Percentiles rank a stretch among this genome's conserved stretches.
phyloP scores from a whole-genome alignment of 1,140 invertebrate genomes.

The Eubasilissa regina region DNA sequence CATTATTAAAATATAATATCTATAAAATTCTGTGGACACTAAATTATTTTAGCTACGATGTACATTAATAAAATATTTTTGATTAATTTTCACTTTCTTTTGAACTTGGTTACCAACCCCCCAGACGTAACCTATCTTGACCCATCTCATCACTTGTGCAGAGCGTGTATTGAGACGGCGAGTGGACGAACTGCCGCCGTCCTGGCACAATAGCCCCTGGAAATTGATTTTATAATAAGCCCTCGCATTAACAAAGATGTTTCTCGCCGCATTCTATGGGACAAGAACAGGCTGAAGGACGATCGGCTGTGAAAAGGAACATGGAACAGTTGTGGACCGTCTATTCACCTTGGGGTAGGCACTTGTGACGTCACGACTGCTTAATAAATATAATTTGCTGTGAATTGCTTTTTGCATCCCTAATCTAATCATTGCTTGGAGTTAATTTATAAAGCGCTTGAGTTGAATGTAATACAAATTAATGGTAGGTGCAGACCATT shows the following conservation, averaged over 20 bases:
- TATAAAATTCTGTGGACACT: too few species aligned
- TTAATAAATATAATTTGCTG: constrained; percentile 10
- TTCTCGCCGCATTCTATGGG: constrained; percentile 24
- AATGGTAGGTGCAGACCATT: too few species aligned
- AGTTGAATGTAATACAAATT: too few species aligned
- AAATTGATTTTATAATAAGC: constrained; percentile 51
- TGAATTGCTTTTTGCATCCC: neutral
- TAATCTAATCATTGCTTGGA: too few species aligned
- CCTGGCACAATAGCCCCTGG: constrained; percentile 29
- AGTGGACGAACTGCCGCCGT: constrained; percentile 35
- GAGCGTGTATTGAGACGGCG: neutral
- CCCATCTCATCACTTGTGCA: constrained; percentile 3
- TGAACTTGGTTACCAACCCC: neutral
- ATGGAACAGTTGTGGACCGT: constrained; percentile 19
- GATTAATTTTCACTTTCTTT: constrained; percentile 11
- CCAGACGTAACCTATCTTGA: neutral
- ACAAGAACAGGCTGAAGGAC: constrained; percentile 24
- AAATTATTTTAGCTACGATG: too few species aligned
- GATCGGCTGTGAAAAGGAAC: constrained; percentile 34
- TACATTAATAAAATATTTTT: neutral
- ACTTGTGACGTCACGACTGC: constrained; percentile 2
- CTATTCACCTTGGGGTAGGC: constrained; percentile 23
- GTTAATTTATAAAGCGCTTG: too few species aligned
- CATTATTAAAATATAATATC: too few species aligned
- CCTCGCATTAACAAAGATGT: constrained; percentile 46